These are phyloP conservation scores for Sciurus carolinensis DNA, from an alignment of 2,797 vertebrate genomes.

Conservation along the genomic window DNA sequence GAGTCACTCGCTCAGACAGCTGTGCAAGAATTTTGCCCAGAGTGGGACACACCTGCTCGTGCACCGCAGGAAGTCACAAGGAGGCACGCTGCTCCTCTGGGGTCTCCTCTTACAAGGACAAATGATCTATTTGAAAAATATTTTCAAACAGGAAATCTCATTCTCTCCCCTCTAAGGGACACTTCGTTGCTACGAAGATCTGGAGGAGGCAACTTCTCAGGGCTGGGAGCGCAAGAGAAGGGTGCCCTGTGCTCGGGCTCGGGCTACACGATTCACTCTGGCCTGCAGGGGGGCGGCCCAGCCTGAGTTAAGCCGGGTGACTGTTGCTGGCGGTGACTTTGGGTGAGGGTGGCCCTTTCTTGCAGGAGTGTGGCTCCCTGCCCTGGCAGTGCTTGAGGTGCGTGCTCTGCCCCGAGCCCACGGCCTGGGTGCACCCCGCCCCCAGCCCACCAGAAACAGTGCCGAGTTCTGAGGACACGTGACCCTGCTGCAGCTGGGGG, in stretches of 20 bases:
- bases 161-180: background rate
- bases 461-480: accelerated
- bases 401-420: accelerated
- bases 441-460: background rate
- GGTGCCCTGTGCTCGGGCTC: background rate
- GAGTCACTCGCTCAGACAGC: background rate
- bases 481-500: accelerated
- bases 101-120: background rate
- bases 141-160: background rate
- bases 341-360: background rate
- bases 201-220: background rate
- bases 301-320: background rate
- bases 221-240: background rate
- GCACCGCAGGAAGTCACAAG: accelerated
- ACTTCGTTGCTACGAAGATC: background rate
- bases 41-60: background rate
- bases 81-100: background rate
- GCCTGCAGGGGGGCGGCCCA: background rate
- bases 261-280: background rate
- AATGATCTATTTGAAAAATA: background rate
- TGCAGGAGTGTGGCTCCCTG: accelerated
- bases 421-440: background rate
- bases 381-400: background rate
- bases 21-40: background rate
- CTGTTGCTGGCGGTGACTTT: background rate